Base-by-base conservation (phyloP, 1,140 invertebrate species). In the Eriocheir sinensis region DNA sequence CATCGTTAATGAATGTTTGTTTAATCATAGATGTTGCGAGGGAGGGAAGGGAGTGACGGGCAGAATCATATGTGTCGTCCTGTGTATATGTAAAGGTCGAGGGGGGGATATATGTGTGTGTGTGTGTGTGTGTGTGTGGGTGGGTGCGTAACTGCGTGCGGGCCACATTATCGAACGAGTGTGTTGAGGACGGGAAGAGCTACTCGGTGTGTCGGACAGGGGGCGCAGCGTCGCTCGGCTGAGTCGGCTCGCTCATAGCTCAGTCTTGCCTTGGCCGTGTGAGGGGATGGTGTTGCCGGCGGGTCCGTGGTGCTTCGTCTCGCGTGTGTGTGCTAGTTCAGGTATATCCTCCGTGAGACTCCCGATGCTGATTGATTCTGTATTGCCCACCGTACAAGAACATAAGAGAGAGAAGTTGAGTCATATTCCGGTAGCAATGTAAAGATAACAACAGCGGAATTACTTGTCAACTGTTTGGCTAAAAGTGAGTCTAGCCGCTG, bases 1-100 rank as follows among this genome's bases (percentile, higher is more conserved):
- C 60, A 72, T n/a, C 60, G 60, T 72, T 72, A 72, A 72, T 72
- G 60, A 72, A 72, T 72, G 60, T 72, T 72, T 72, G 60, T 72
- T 72, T 72, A 72, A 72, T 72, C 60, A n/a, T 8, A 72, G 60
- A 72, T 72, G 27, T n/a, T 72, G n/a, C 12, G 21, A 21, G 21
- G 60, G 60, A 72, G 21, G 60, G 60, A n/a, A 72, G 60, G 60
- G 27, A n/a, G 60, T n/a, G 60, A n/a, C 60, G 60, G 60, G 27
- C 21, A 72, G 60, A n/a, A 21, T 72, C 60, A 21, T 72, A 21
- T 8, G 27, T 72, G n/a, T 72, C n/a, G n/a, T 72, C 60, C 21
- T 60, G 17, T 60, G 53, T 60, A 21, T 60, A 21, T 60, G 53
- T 60, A 21, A 21, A 21, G 27, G 60, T 72, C 2, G 27, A n/a